Conservation (phyloP, 1,140 invertebrate species). For the Eupristina koningsbergeri region DNA sequence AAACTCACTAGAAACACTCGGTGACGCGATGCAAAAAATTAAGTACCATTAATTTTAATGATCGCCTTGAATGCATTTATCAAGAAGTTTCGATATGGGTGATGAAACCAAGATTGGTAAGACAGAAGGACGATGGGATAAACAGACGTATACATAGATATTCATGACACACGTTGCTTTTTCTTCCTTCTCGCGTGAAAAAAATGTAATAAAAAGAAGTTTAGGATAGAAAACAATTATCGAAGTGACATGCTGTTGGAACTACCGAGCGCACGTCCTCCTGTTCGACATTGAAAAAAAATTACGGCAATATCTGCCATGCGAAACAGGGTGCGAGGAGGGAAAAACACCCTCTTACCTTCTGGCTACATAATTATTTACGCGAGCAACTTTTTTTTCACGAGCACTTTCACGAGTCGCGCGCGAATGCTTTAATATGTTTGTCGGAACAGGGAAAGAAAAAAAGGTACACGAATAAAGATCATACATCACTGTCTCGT, state of each 20-base stretch:
- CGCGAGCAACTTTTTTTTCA: slow-evolving; percentile 36
- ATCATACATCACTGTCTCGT: slow-evolving; percentile 50
- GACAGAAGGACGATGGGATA: too few species aligned
- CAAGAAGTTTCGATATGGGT: too few species aligned
- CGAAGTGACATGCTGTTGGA: slow-evolving; percentile 54
- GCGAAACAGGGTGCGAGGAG: slow-evolving; percentile 52
- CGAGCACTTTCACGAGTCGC: neutral
- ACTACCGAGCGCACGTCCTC: slow-evolving; percentile 50
- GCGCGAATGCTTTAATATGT: slow-evolving; percentile 44
- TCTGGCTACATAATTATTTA: slow-evolving; percentile 49
- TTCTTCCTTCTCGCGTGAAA: too few species aligned
- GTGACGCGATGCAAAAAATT: too few species aligned
- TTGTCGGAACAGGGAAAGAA: neutral
- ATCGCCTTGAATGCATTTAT: too few species aligned
- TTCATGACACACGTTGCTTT: too few species aligned
- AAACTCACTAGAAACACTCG: too few species aligned
- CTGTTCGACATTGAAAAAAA: slow-evolving; percentile 61
- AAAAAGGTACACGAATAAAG: slow-evolving; percentile 38
- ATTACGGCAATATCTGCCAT: slow-evolving; percentile 66
- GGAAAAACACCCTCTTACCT: slow-evolving; percentile 16
- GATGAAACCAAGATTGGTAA: too few species aligned
- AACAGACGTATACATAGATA: too few species aligned
- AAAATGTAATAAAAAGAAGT: slow-evolving; percentile 1
- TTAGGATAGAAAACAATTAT: slow-evolving; percentile 55
- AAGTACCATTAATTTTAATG: too few species aligned